Evolutionary conservation across 1,140 invertebrate species (phyloP).

Genomic region (Heliothis subflexa): DNA sequence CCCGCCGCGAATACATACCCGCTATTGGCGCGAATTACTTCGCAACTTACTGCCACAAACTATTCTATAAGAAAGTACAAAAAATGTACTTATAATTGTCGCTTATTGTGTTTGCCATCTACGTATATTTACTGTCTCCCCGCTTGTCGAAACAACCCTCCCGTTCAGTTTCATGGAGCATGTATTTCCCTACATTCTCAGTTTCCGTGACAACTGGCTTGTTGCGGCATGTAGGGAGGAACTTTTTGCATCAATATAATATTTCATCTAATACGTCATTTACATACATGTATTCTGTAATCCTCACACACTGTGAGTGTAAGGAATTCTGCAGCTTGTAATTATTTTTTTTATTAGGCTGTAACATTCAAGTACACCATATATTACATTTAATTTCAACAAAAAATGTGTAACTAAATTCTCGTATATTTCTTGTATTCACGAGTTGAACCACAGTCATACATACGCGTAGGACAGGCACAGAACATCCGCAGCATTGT

Average conservation of each 20-base stretch:
- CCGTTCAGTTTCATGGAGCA: not conserved
- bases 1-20: conserved; percentile 51
- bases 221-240: not conserved
- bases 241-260: not conserved
- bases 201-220: not conserved
- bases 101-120: conserved; percentile 2
- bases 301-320: no score
- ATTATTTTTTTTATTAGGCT: no score
- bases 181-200: not conserved
- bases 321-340: no score
- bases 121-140: not conserved
- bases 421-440: no score
- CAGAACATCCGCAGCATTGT: not conserved
- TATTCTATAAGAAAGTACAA: conserved; percentile 22
- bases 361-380: no score
- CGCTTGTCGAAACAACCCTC: not conserved
- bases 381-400: no score
- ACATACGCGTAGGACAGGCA: not conserved
- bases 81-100: conserved; percentile 35
- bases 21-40: conserved; percentile 43
- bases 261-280: no score
- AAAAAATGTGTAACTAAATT: no score
- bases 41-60: conserved; percentile 23
- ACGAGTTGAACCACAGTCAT: not conserved
- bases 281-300: no score